Evolutionary conservation across 2,888 invertebrate genomes (phyloP).

Genomic region (Pegoplata infirma): DNA sequence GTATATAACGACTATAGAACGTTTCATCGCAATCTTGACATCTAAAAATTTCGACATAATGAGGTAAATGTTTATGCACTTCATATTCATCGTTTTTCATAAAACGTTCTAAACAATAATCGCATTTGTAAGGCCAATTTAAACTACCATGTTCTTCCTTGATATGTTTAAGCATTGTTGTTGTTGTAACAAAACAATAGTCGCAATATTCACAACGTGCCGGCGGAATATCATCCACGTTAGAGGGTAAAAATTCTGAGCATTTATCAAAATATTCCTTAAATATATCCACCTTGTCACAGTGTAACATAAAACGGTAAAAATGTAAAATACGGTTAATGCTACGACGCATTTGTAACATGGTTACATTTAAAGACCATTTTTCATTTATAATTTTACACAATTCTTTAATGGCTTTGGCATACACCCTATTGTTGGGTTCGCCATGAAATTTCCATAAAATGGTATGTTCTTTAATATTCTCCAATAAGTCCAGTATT

Average conservation of each 20-base stretch:
- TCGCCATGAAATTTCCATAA: slow-evolving; percentile 45
- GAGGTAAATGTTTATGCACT: slow-evolving; percentile 29
- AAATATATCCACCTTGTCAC: slow-evolving; percentile 23
- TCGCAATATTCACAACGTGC: slow-evolving; percentile 28
- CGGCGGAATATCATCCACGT: slow-evolving; percentile 13
- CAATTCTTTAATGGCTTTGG: slow-evolving; percentile 15
- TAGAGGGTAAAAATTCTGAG: slow-evolving; percentile 26
- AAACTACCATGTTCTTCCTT: slow-evolving; percentile 10
- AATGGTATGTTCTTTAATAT: slow-evolving; percentile 39
- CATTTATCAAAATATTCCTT: slow-evolving; percentile 41
- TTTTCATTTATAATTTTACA: slow-evolving; percentile 25
- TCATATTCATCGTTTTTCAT: slow-evolving; percentile 36
- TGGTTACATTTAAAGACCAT: slow-evolving; percentile 34
- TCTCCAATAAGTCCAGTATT: slow-evolving; percentile 25
- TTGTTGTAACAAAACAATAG: slow-evolving; percentile 23
- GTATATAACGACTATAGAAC: slow-evolving; percentile 24
- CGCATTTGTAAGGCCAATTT: slow-evolving; percentile 48
- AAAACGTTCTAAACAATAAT: slow-evolving; percentile 35
- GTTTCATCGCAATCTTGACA: slow-evolving; percentile 35
- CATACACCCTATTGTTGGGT: slow-evolving; percentile 26
- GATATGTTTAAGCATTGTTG: slow-evolving; percentile 26
- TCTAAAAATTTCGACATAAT: slow-evolving; percentile 33
- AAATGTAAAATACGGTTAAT: slow-evolving; percentile 31
- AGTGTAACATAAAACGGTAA: slow-evolving; percentile 34
- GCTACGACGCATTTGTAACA: slow-evolving; percentile 42